These are phyloP conservation scores for Okamejei kenojei DNA, from an alignment of 2,797 vertebrate genomes.

Conservation along the genomic window DNA sequence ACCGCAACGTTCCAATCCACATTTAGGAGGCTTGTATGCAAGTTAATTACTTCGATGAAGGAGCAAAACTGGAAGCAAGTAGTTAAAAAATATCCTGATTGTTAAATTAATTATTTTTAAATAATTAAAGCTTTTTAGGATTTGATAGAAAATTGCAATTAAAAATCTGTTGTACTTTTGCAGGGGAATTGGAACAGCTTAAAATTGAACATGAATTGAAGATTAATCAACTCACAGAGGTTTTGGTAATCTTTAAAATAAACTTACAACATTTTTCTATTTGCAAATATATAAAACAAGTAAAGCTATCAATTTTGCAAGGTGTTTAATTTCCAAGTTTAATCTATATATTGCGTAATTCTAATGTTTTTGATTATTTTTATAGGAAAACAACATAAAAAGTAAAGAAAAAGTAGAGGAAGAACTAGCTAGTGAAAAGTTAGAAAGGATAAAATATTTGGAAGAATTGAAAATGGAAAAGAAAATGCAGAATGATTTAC, in stretches of 20 bases:
- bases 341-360: background rate
- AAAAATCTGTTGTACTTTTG: conserved; percentile 45
- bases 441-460: conserved; percentile 49
- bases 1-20: no score
- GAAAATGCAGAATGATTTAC: conserved; percentile 48
- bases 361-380: conserved; percentile 33
- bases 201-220: conserved; percentile 64
- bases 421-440: conserved; percentile 45
- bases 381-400: conserved; percentile 52
- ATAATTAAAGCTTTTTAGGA: background rate
- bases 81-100: background rate
- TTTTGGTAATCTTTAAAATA: conserved; percentile 60
- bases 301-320: conserved; percentile 20
- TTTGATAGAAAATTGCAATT: background rate
- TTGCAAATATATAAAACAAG: background rate
- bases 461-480: conserved; percentile 53
- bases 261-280: conserved; percentile 4
- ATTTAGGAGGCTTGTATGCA: no score
- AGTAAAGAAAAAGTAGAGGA: conserved; percentile 48
- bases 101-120: background rate
- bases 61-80: background rate
- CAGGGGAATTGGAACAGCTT: conserved; percentile 62
- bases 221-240: conserved; percentile 61
- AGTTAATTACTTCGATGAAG: no score
- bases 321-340: background rate